phyloP scores from a whole-genome alignment of 2,113 vertebrate genomes.

The Brevimyrus niger region DNA sequence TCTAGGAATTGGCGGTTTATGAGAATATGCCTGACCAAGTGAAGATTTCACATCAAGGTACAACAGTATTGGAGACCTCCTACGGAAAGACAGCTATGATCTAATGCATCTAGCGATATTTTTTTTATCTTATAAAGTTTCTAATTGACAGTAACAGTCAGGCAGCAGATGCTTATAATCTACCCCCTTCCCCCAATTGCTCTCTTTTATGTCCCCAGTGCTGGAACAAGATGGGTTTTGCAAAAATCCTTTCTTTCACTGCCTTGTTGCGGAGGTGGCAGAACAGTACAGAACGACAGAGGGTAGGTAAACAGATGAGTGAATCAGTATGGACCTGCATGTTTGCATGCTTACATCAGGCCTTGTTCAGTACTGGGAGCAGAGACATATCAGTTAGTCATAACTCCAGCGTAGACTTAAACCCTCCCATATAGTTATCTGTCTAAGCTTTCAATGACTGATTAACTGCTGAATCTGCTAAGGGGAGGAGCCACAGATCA shows the following conservation, averaged over 20 bases:
- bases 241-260: constrained; percentile 56
- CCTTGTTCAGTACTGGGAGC: not conserved
- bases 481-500: not conserved
- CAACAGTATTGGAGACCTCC: not conserved
- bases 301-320: constrained; percentile 39
- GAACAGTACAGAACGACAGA: constrained; percentile 49
- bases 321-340: not conserved
- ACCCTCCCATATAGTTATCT: not conserved
- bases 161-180: not conserved
- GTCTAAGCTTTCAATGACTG: not conserved
- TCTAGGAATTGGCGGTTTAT: constrained; percentile 58
- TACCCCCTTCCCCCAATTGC: not conserved
- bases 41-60: constrained; percentile 55
- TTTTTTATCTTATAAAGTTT: not conserved
- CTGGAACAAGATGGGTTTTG: constrained; percentile 62
- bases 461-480: not conserved
- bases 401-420: not conserved
- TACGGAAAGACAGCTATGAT: not conserved
- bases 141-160: not conserved
- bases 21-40: constrained; percentile 60
- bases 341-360: not conserved
- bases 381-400: not conserved
- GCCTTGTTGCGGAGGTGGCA: constrained; percentile 60
- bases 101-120: not conserved
- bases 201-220: constrained; percentile 40